Conservation (phyloP, 2,797 vertebrate genomes). For the Coccyzus lansbergi region DNA sequence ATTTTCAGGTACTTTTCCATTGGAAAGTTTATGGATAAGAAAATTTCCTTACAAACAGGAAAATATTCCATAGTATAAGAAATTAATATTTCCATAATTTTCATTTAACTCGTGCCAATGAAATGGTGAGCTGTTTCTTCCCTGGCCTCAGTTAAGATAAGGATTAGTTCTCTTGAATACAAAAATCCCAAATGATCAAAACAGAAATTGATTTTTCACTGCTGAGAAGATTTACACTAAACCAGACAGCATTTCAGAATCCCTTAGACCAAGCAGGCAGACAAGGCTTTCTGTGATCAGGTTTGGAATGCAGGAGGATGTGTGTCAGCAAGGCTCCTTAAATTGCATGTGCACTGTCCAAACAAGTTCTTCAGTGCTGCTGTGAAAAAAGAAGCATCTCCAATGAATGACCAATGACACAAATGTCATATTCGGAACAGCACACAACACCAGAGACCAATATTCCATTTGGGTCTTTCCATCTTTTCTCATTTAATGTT, state of each 20-base stretch:
- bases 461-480: not conserved
- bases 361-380: not conserved
- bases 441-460: not conserved
- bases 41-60: not conserved
- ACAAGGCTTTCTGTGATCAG: not conserved
- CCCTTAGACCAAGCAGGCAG: not conserved
- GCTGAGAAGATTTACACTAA: not conserved
- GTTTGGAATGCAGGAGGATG: not conserved
- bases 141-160: not conserved
- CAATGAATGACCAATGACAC: not conserved
- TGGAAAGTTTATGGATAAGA: not conserved
- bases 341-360: not conserved
- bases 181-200: not conserved
- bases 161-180: not conserved
- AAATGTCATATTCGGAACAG: not conserved
- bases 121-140: not conserved
- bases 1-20: not conserved
- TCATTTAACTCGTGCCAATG: not conserved
- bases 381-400: not conserved
- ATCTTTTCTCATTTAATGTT: not conserved
- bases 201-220: not conserved
- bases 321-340: not conserved
- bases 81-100: not conserved
- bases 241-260: not conserved
- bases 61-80: not conserved